phyloP scores from a whole-genome alignment of 92 coral and sea anemone species.

The Parazoanthus atlanticus region DNA sequence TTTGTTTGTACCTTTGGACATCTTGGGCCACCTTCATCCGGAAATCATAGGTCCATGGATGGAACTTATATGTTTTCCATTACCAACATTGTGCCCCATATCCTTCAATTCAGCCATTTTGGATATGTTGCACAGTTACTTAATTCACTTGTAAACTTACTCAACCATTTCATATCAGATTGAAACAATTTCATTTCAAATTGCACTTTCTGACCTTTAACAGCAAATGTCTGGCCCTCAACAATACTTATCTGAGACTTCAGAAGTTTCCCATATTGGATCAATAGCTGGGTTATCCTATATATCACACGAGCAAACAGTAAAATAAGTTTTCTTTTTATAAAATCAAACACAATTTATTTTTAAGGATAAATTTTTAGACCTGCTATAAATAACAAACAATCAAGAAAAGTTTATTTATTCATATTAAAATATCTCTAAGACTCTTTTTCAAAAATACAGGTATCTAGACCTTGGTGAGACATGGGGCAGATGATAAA shows the following conservation, averaged over 20 bases:
- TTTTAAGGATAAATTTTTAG: no score
- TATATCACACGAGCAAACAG: no score
- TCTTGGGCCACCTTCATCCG: slow-evolving; percentile 59
- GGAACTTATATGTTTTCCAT: slow-evolving; percentile 53
- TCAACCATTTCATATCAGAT: slow-evolving; percentile 47
- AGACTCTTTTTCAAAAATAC: no score
- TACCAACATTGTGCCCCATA: slow-evolving; percentile 44
- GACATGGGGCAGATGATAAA: no score
- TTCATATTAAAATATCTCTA: no score
- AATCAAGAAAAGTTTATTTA: no score
- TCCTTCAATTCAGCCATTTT: slow-evolving; percentile 25
- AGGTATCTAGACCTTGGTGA: no score
- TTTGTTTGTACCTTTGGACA: slow-evolving; percentile 59
- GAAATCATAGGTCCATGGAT: slow-evolving; percentile 66
- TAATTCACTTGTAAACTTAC: slow-evolving; percentile 34
- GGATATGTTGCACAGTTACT: slow-evolving; percentile 64
- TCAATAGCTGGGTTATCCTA: slow-evolving; percentile 76
- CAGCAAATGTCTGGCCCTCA: slow-evolving; percentile 53
- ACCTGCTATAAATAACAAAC: no score
- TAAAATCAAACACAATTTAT: no score
- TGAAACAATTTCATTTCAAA: slow-evolving; percentile 42
- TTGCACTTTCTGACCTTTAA: slow-evolving; percentile 40
- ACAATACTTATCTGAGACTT: slow-evolving; percentile 47
- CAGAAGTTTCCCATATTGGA: slow-evolving; percentile 62
- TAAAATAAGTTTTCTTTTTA: no score